Evolutionary conservation across 2,888 invertebrate species (phyloP).

Genomic region (Lepidochitona cinerea): DNA sequence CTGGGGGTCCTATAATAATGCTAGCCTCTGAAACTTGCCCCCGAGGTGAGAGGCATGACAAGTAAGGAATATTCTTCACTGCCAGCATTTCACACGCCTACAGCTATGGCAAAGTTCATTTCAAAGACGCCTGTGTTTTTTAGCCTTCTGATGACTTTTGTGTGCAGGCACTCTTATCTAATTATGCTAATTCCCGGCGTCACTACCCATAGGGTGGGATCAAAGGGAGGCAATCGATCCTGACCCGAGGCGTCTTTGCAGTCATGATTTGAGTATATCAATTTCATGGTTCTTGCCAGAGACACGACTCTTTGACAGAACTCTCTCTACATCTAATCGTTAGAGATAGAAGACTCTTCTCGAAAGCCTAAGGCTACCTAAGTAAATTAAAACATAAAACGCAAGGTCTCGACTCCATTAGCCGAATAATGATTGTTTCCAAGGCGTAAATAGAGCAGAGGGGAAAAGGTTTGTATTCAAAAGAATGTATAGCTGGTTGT

Average conservation of each 20-base stretch:
- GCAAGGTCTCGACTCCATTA: background rate
- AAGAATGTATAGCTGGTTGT: background rate
- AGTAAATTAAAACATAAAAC: background rate
- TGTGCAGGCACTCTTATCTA: slow-evolving; percentile 32
- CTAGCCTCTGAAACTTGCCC: background rate
- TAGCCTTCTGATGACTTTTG: slow-evolving; percentile 10
- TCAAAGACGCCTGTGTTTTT: background rate
- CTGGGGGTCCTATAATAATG: background rate
- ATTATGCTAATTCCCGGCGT: slow-evolving; percentile 32
- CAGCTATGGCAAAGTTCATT: background rate
- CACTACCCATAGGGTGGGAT: slow-evolving; percentile 14
- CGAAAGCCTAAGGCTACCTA: background rate
- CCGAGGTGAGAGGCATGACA: background rate
- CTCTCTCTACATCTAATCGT: background rate
- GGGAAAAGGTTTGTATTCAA: background rate
- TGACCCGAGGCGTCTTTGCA: background rate
- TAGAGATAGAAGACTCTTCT: background rate
- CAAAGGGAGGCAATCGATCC: slow-evolving; percentile 22
- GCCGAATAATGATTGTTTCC: background rate
- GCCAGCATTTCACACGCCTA: background rate
- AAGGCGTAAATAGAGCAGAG: background rate
- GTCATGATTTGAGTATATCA: background rate
- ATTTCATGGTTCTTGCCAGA: background rate
- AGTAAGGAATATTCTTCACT: background rate
- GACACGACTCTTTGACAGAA: slow-evolving; percentile 2